These are phyloP conservation scores for Danaus melanippus DNA, from an alignment of 1,140 invertebrate species.

Conservation along the genomic window DNA sequence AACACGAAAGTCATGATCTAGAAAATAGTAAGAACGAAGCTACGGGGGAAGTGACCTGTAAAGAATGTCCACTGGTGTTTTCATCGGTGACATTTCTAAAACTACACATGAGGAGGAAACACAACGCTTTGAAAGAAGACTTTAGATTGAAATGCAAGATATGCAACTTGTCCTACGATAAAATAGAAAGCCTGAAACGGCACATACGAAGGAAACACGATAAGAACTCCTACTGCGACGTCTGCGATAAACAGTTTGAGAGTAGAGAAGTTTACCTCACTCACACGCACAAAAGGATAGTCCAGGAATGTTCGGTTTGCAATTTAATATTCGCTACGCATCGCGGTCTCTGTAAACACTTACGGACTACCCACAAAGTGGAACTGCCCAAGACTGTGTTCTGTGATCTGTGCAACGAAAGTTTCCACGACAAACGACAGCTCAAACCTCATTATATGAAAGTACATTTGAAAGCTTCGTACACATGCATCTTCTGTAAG, in stretches of 20 bases:
- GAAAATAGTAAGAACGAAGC: slow-evolving; percentile 35
- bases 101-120: slow-evolving; percentile 60
- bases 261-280: slow-evolving; percentile 46
- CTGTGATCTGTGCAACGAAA: slow-evolving; percentile 52
- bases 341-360: slow-evolving; percentile 53
- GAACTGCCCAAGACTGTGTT: slow-evolving; percentile 49
- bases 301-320: slow-evolving; percentile 53
- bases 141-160: slow-evolving; percentile 57
- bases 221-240: slow-evolving; percentile 44
- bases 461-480: slow-evolving; percentile 58
- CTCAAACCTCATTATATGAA: slow-evolving; percentile 55
- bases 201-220: slow-evolving; percentile 60
- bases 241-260: slow-evolving; percentile 57
- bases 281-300: slow-evolving; percentile 48
- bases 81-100: slow-evolving; percentile 53
- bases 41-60: slow-evolving; percentile 54
- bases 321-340: slow-evolving; percentile 56
- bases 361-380: slow-evolving; percentile 56
- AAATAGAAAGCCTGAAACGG: slow-evolving; percentile 57
- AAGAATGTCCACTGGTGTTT: slow-evolving; percentile 53
- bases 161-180: slow-evolving; percentile 59
- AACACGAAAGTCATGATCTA: slow-evolving; percentile 16
- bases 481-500: slow-evolving; percentile 51
- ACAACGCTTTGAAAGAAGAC: slow-evolving; percentile 54
- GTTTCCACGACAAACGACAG: slow-evolving; percentile 53